These are phyloP conservation scores for Verasper variegatus DNA, from an alignment of 2,113 vertebrate genomes.

Conservation along the genomic window DNA sequence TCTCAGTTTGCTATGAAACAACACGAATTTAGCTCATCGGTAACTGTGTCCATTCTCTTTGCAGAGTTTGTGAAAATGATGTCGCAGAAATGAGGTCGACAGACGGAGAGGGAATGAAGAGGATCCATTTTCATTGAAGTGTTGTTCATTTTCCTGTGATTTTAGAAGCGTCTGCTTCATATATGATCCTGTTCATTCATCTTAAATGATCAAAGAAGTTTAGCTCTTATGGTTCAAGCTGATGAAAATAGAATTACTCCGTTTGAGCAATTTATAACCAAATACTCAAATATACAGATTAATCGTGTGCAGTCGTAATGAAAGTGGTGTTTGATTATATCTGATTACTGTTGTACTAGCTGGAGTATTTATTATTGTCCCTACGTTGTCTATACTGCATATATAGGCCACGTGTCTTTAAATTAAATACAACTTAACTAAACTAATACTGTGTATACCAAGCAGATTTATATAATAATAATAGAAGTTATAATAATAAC, in stretches of 20 bases:
- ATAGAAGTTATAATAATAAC: not conserved
- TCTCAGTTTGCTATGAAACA: not conserved
- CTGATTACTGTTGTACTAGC: not conserved
- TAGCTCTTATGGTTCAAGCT: not conserved
- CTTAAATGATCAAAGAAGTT: not conserved
- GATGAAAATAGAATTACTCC: not conserved
- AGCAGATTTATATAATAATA: no score
- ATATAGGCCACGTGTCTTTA: not conserved
- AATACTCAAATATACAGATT: no score
- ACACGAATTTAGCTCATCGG: not conserved
- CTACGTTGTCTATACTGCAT: not conserved
- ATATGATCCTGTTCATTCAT: not conserved
- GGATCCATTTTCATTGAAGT: not conserved
- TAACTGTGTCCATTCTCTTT: conserved; percentile 23
- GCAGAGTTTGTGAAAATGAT: conserved; percentile 85
- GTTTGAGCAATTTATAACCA: no score
- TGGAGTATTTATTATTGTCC: not conserved
- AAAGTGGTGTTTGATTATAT: no score
- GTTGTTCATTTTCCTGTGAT: not conserved
- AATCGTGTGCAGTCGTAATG: no score
- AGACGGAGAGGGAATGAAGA: not conserved
- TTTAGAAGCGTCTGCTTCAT: not conserved
- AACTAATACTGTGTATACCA: not conserved
- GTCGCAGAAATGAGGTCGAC: conserved; percentile 70
- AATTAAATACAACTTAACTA: not conserved